phyloP scores from a whole-genome alignment of 2,113 vertebrate genomes.

The Cinclus mexicanus region DNA sequence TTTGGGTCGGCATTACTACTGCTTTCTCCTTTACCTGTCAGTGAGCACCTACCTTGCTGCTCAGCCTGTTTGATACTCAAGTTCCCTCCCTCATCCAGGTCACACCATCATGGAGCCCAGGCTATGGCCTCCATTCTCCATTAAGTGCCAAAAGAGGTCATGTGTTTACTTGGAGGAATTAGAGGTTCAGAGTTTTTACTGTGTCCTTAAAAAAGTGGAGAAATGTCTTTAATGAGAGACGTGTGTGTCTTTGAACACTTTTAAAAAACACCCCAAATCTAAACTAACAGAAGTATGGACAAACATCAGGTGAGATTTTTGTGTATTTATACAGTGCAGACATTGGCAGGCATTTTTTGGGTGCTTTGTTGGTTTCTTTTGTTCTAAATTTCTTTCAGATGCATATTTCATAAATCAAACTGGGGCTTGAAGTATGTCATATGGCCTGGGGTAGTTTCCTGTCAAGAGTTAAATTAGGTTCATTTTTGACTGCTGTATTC shows the following conservation, averaged over 20 bases:
- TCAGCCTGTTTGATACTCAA: neutral
- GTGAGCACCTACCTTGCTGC: neutral
- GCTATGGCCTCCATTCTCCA: neutral
- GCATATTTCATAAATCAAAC: neutral
- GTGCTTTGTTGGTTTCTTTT: neutral
- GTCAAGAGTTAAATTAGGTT: neutral
- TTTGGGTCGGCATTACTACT: neutral
- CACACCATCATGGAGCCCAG: neutral
- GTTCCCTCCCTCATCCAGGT: neutral
- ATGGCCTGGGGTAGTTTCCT: neutral
- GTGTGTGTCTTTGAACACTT: neutral
- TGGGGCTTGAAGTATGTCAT: neutral
- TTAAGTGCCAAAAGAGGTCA: accelerated
- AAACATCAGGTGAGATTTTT: neutral
- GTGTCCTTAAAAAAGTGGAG: neutral
- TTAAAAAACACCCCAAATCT: neutral
- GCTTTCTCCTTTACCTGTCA: neutral
- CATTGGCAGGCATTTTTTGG: neutral
- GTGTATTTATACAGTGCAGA: neutral
- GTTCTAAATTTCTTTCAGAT: neutral
- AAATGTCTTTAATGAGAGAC: neutral
- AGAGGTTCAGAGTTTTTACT: neutral
- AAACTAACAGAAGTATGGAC: neutral
- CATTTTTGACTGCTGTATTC: neutral
- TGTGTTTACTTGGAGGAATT: neutral